A percentile compares a stretch with the other conserved stretches of the same genome.
Evolutionary conservation across 2,888 invertebrate species (phyloP).

Genomic region (Coelogynopora nodosa): DNA sequence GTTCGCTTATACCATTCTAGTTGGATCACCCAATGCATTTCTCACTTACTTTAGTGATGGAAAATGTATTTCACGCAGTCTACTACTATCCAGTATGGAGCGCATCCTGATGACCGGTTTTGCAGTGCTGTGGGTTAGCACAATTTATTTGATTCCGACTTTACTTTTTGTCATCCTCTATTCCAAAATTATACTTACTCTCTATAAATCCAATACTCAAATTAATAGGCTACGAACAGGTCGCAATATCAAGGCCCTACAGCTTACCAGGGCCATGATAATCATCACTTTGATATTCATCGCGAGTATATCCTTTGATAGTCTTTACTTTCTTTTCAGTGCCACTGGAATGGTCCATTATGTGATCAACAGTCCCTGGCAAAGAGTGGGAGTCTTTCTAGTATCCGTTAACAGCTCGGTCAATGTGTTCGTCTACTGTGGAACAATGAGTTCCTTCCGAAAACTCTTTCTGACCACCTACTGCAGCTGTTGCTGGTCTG

Average conservation of each 20-base stretch:
- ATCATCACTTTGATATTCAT: neutral
- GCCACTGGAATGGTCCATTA: neutral
- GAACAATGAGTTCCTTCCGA: neutral
- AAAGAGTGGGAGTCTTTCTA: neutral
- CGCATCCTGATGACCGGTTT: neutral
- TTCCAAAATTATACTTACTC: neutral
- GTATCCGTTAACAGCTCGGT: neutral
- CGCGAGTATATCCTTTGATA: neutral
- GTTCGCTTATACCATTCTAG: neutral
- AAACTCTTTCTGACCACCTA: neutral
- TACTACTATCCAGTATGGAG: neutral
- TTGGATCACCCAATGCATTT: neutral
- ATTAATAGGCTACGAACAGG: too few relatives aligned
- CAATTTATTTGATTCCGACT: neutral
- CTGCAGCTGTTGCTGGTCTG: too few relatives aligned
- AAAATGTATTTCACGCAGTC: neutral
- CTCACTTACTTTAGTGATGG: neutral
- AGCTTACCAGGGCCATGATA: neutral
- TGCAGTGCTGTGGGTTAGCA: neutral
- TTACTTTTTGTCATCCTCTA: neutral
- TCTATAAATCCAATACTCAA: neutral
- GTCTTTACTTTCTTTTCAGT: neutral
- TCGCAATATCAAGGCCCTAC: neutral
- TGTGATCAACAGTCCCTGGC: neutral
- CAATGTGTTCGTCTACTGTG: neutral